Evolutionary conservation across 1,140 invertebrate species (phyloP).

Genomic region (Nymphalis io): DNA sequence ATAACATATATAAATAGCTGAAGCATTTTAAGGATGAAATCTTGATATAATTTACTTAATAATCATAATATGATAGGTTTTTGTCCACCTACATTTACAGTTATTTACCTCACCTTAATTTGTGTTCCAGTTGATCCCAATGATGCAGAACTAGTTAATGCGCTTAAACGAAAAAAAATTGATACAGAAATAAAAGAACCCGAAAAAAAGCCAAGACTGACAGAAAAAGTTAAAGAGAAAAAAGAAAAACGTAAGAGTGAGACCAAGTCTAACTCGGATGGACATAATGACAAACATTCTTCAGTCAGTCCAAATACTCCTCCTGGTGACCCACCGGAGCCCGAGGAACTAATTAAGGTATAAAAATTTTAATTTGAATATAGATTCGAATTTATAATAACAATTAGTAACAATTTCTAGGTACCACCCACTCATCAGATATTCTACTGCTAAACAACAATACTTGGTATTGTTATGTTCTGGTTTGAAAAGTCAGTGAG

Average conservation of each 20-base stretch:
- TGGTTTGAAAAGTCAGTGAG: no score
- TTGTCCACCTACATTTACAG: no score
- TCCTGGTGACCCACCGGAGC: slow-evolving; percentile 92
- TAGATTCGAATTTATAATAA: no score
- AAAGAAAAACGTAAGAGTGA: slow-evolving; percentile 65
- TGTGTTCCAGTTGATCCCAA: slow-evolving; percentile 67
- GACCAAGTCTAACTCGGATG: slow-evolving; percentile 83
- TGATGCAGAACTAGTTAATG: slow-evolving; percentile 59
- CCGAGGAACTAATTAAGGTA: slow-evolving; percentile 92
- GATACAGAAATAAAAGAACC: slow-evolving; percentile 61
- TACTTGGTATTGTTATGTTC: no score
- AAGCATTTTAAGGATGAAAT: no score
- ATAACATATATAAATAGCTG: no score
- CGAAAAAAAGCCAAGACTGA: slow-evolving; percentile 73
- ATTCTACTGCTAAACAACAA: no score
- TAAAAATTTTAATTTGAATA: not conserved
- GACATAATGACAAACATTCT: slow-evolving; percentile 87
- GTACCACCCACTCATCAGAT: no score
- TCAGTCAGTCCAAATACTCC: slow-evolving; percentile 89
- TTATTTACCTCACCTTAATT: no score
- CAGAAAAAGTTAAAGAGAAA: slow-evolving; percentile 38
- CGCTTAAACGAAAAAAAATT: slow-evolving; percentile 58
- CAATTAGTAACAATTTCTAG: no score
- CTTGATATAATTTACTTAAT: no score
- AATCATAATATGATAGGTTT: no score